Evolutionary conservation across 2,888 invertebrate genomes (phyloP).

Genomic region (Trissonchulus sp.): DNA sequence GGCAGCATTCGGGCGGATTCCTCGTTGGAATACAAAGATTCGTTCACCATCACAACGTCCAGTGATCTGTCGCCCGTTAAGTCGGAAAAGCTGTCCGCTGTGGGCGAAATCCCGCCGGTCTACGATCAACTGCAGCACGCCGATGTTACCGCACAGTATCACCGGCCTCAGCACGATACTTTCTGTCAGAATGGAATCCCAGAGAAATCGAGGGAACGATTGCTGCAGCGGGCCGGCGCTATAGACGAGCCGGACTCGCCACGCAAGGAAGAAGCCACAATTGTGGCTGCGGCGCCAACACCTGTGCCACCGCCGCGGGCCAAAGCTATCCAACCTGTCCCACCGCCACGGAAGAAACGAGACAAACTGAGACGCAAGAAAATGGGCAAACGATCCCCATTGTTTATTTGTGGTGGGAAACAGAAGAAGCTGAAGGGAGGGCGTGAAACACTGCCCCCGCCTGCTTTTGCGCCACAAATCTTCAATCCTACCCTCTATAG

Average conservation of each 20-base stretch:
- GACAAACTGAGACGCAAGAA: too few species aligned
- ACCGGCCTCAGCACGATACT: not conserved
- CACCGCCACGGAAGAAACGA: too few species aligned
- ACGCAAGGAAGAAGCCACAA: too few species aligned
- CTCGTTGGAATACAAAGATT: not conserved
- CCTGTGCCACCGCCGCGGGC: too few species aligned
- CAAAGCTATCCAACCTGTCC: too few species aligned
- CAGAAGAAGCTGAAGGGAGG: not conserved
- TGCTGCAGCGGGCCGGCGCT: not conserved
- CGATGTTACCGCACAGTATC: not conserved
- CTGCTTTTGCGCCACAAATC: not conserved
- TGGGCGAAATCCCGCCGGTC: not conserved
- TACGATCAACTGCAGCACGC: not conserved
- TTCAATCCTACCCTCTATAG: not conserved
- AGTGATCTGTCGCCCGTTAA: not conserved
- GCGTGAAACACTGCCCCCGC: not conserved
- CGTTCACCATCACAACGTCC: not conserved
- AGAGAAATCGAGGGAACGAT: not conserved
- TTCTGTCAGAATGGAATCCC: not conserved
- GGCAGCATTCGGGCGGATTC: not conserved
- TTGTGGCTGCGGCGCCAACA: too few species aligned
- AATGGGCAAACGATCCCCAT: too few species aligned
- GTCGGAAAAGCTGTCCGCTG: not conserved
- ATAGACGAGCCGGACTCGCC: too few species aligned
- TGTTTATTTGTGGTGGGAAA: too few species aligned